Percentiles rank a stretch among this genome's conserved stretches.
Conservation (phyloP, 2,113 vertebrate species). For the Stegostoma tigrinum region DNA sequence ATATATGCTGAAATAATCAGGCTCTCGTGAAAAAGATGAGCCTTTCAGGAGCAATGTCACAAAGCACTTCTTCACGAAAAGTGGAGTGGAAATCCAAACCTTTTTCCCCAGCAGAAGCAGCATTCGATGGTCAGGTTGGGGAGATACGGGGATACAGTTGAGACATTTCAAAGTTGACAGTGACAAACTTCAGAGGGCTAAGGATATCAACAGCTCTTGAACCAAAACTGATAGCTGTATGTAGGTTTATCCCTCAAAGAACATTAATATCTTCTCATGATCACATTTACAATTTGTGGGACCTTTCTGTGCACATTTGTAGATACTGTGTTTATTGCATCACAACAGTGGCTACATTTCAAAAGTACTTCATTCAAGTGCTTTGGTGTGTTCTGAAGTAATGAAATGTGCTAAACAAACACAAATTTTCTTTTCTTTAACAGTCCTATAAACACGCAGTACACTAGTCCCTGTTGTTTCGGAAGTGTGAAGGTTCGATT, state of each 20-base stretch:
- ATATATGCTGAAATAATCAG: neutral
- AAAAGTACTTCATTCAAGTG: neutral
- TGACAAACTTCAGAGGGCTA: neutral
- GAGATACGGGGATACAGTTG: too few species aligned
- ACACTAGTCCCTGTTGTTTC: neutral
- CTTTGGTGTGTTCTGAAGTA: neutral
- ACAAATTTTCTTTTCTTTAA: neutral
- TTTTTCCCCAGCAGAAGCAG: neutral
- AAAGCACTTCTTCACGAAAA: neutral
- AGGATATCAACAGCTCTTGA: neutral
- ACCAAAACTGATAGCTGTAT: neutral
- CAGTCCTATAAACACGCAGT: neutral
- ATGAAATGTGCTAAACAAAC: neutral
- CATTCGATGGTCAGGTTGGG: too few species aligned
- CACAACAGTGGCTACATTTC: neutral
- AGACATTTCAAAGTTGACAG: neutral
- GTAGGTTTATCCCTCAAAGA: neutral
- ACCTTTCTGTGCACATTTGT: neutral
- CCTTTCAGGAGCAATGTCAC: neutral
- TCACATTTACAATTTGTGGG: neutral
- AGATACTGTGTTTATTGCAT: too few species aligned
- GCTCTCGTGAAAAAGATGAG: neutral
- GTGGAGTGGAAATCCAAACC: neutral
- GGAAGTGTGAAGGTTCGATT: neutral
- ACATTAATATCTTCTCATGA: neutral